phyloP scores from a whole-genome alignment of 2,113 vertebrate species.

The Neofelis nebulosa region DNA sequence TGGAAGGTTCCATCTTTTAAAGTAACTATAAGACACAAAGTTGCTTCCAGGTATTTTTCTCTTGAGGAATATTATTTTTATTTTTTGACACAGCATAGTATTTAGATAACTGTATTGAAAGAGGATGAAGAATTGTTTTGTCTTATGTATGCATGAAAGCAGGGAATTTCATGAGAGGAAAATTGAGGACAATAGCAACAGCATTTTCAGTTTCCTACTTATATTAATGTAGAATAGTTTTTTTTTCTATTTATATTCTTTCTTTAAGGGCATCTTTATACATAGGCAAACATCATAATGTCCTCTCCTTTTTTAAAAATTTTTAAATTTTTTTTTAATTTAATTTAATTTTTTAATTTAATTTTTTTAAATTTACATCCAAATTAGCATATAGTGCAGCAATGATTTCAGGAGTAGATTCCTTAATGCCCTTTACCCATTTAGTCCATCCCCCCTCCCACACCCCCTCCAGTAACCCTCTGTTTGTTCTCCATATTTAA shows the following conservation, averaged over 20 bases:
- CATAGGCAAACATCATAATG: not conserved
- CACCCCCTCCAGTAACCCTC: too few relatives aligned
- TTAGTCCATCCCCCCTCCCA: too few relatives aligned
- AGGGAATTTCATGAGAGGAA: not conserved
- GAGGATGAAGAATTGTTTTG: not conserved
- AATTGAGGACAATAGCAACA: not conserved
- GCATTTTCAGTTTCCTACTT: not conserved
- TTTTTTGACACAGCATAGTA: not conserved
- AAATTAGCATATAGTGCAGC: too few relatives aligned
- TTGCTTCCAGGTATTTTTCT: not conserved
- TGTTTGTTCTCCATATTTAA: too few relatives aligned
- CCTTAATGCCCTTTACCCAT: too few relatives aligned
- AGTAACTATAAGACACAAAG: not conserved
- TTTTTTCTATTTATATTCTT: not conserved
- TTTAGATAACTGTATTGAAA: not conserved
- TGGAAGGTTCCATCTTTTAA: not conserved
- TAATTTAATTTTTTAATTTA: too few relatives aligned
- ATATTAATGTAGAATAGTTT: not conserved
- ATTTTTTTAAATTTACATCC: too few relatives aligned
- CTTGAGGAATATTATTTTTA: not conserved
- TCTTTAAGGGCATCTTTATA: not conserved
- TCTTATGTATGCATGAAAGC: not conserved
- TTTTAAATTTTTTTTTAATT: too few relatives aligned
- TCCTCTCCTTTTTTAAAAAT: not conserved
- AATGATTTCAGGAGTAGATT: too few relatives aligned